phyloP scores from a whole-genome alignment of 1,140 invertebrate species.

The Cataglyphis hispanica region DNA sequence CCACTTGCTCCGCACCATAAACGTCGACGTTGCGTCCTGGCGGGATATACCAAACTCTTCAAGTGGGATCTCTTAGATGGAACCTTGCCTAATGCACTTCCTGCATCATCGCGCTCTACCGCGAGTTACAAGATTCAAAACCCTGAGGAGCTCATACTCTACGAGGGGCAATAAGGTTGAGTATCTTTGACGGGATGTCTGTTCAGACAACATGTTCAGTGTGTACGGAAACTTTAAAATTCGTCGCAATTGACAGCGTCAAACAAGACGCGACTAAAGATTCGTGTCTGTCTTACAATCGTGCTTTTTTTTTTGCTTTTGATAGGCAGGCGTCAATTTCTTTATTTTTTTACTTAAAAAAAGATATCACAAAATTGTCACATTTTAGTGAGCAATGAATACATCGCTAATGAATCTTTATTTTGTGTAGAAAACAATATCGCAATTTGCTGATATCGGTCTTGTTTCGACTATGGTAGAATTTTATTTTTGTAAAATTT shows the following conservation, averaged over 20 bases:
- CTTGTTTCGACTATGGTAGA: neutral
- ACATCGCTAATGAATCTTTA: neutral
- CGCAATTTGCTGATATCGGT: neutral
- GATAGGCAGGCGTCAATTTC: neutral
- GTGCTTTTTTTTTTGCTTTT: neutral
- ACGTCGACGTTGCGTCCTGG: conserved; percentile 57
- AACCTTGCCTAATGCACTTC: conserved; percentile 75
- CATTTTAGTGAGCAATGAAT: neutral
- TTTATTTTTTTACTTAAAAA: neutral
- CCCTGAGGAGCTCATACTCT: conserved; percentile 59
- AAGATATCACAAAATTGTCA: no score
- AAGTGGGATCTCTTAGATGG: conserved; percentile 60
- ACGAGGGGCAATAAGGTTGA: conserved; percentile 33
- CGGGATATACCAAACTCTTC: conserved; percentile 72
- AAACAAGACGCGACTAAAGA: neutral
- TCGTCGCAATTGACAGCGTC: neutral
- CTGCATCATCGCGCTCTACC: conserved; percentile 64
- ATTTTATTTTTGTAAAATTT: neutral
- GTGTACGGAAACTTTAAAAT: conserved; percentile 32
- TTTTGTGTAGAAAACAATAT: neutral
- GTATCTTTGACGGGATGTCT: conserved; percentile 48
- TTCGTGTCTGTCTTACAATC: neutral
- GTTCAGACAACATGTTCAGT: conserved; percentile 50
- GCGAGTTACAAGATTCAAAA: conserved; percentile 66
- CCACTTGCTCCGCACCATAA: conserved; percentile 50